Conservation (phyloP, 2,113 vertebrate species). For the Tupaia chinensis region DNA sequence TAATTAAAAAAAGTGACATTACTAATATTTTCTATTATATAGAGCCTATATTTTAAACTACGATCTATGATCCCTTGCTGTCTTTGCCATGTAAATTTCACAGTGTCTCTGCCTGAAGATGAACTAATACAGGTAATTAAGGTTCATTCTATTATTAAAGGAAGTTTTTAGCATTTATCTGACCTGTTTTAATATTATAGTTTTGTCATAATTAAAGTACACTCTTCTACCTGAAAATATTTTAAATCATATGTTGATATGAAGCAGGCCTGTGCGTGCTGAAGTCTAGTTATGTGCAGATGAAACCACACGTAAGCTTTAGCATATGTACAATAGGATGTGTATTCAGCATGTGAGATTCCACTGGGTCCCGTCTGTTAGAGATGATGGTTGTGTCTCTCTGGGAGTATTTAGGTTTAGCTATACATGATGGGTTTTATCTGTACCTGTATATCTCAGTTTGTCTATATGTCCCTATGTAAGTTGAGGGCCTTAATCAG, state of each 20-base stretch:
- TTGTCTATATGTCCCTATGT: background rate
- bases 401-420: background rate
- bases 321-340: background rate
- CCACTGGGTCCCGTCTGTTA: background rate
- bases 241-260: background rate
- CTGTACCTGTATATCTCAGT: background rate
- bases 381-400: background rate
- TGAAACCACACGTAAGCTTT: background rate
- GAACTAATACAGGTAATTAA: slow-evolving; percentile 95
- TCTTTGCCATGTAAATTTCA: slow-evolving; percentile 97
- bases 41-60: slow-evolving; percentile 99
- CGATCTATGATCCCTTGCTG: slow-evolving; percentile 98
- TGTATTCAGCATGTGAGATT: background rate
- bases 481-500: slow-evolving; percentile 17
- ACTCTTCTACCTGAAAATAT: slow-evolving; percentile 16
- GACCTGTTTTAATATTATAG: slow-evolving; percentile 33
- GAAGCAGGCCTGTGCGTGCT: background rate
- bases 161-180: background rate
- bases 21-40: slow-evolving; percentile 73
- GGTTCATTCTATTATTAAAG: background rate
- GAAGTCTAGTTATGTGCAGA: background rate
- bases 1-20: slow-evolving; percentile 34
- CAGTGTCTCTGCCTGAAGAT: slow-evolving; percentile 97
- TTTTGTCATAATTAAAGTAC: background rate
- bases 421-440: background rate